Evolutionary conservation across 1,140 invertebrate genomes (phyloP).

Genomic region (Psilanteris sp.): DNA sequence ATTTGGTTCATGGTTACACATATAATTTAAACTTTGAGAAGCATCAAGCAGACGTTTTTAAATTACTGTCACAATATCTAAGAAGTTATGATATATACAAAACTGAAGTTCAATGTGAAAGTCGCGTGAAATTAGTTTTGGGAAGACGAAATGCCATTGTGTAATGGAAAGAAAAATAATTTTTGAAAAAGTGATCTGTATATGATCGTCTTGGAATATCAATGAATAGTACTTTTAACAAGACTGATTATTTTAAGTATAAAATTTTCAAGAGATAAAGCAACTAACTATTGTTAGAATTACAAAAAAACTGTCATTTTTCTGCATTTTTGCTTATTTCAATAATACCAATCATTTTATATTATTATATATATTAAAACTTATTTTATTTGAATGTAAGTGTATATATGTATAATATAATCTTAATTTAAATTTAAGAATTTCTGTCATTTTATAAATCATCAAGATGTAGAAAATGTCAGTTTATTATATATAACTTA

Average conservation of each 20-base stretch:
- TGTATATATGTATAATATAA: no score
- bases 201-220: not conserved
- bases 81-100: slow-evolving; percentile 8
- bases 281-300: no score
- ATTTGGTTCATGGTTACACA: not conserved
- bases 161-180: not conserved
- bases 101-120: slow-evolving; percentile 18
- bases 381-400: no score
- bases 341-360: no score
- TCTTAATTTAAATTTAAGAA: no score
- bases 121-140: slow-evolving; percentile 8
- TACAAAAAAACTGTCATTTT: no score
- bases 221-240: slow-evolving; percentile 14
- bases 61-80: slow-evolving; percentile 5
- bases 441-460: no score
- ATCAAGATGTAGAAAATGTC: no score
- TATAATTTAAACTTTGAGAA: not conserved
- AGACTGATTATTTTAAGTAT: slow-evolving; percentile 35
- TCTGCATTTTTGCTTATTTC: no score
- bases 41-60: not conserved
- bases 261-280: no score
- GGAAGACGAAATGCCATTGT: slow-evolving; percentile 22
- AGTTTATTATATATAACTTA: no score
- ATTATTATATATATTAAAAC: no score
- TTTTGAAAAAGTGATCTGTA: slow-evolving; percentile 3